Evolutionary conservation across 2,797 vertebrate species (phyloP).

Genomic region (Ptychobarbus kaznakovi): DNA sequence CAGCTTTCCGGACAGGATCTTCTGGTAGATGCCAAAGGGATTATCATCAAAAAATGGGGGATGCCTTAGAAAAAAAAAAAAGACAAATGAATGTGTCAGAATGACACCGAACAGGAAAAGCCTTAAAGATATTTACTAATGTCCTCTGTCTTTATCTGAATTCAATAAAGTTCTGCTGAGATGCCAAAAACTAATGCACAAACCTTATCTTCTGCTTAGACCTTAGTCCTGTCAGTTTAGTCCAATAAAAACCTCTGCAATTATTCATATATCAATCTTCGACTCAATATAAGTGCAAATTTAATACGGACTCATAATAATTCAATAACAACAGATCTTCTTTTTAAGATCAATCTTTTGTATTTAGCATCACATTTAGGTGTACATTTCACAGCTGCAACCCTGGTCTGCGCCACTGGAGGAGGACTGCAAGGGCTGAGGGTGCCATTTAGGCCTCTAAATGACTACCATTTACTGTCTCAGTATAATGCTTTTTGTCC

Average conservation of each 20-base stretch:
- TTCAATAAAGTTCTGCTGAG: conserved; percentile 27
- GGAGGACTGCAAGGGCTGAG: background rate
- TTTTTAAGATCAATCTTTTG: background rate
- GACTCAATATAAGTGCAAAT: background rate
- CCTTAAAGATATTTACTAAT: background rate
- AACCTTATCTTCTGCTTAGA: conserved; percentile 6
- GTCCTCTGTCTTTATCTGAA: background rate
- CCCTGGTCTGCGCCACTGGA: background rate
- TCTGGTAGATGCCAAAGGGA: conserved; percentile 97
- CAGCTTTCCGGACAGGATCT: conserved; percentile 94
- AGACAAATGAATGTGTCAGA: background rate
- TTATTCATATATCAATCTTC: conserved; percentile 1
- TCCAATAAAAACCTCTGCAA: conserved; percentile 33
- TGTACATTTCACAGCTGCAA: background rate
- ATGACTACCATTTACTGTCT: background rate
- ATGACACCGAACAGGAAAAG: conserved; percentile 7
- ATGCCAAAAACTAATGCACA: conserved; percentile 12
- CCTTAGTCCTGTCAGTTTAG: conserved; percentile 28
- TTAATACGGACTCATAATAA: background rate
- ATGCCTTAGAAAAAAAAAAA: conserved; percentile 75
- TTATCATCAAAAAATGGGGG: conserved; percentile 98
- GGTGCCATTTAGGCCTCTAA: background rate
- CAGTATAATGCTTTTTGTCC: background rate
- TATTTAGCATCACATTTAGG: background rate
- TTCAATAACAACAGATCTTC: background rate